Base-by-base conservation (phyloP, 1,140 invertebrate genomes). In the Dysdera silvatica region DNA sequence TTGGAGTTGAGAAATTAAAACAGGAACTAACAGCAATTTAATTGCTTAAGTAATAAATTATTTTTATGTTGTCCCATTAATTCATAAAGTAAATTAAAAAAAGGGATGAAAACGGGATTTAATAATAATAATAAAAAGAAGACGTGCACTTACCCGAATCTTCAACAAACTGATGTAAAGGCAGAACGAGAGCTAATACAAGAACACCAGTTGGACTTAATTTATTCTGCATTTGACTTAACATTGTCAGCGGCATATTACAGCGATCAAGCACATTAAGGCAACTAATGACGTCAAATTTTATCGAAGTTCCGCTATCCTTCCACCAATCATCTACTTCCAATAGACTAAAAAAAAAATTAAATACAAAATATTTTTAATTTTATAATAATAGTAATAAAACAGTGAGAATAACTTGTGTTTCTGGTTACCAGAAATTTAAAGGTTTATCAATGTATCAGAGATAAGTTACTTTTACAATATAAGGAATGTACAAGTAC, bases 221-320 rank as follows among this genome's bases (percentile, higher is more conserved):
- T 2, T 82, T 80, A 7, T 74, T 71, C 48, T 78, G 81, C 3
- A 92, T 86, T 65, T 85, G 76, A 29, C 79, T 76, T 31, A 96
- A 77, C 66, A 97, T 80, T 26, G 80, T 82, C 26, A 85, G 73
- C 1, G 93, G 92, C 54, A 80, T 80, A 72, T 87, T 86, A 79
- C 91, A 95, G 54, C 93, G 82, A 76, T 97, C 93, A 61, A 97
- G 76, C 5, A 97, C 78, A 76, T 96, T 97, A 29, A 96, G 75
- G 75, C 89, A 93, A 54, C 85, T 83, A 54, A 95, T 86, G 41
- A 92, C 81, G 71, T 91, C 85, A 77, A 85, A 95, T 31, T 77
- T 77, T 41, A 23, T 26, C 0, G 71, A 68, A 32, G 80, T 75
- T 23, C 78, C 74, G 2, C 76, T 68, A 2, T 8, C n/a, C 18